Conservation (phyloP, 2,888 invertebrate species). For the Orthonychiurus folsomi region DNA sequence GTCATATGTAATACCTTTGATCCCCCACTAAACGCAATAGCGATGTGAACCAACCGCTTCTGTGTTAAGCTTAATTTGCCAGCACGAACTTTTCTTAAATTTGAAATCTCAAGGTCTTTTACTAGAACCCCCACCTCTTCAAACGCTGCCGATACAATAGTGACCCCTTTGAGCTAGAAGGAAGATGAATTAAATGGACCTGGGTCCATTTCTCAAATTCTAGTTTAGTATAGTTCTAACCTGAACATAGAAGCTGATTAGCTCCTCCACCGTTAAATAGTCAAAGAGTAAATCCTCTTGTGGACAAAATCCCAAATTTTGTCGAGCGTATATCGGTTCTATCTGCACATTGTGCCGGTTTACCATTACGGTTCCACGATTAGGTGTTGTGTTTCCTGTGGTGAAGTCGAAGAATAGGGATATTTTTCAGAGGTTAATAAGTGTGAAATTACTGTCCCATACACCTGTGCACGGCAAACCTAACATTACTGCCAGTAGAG, state of each 20-base stretch:
- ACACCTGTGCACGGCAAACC: too few species aligned
- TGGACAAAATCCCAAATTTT: background rate
- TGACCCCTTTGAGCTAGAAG: background rate
- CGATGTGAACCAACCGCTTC: constrained; percentile 4
- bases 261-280: constrained; percentile 5
- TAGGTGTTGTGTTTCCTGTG: background rate
- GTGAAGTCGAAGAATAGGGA: too few species aligned
- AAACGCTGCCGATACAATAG: background rate
- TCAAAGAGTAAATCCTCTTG: constrained; percentile 3
- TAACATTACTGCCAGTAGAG: background rate
- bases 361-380: background rate
- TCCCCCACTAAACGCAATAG: background rate
- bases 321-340: background rate
- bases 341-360: background rate
- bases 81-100: background rate
- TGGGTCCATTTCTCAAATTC: background rate
- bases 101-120: background rate
- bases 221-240: background rate
- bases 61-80: background rate
- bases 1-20: background rate
- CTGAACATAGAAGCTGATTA: background rate
- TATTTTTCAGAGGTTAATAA: too few species aligned
- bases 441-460: too few species aligned
- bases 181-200: background rate
- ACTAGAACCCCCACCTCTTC: background rate